phyloP scores from a whole-genome alignment of 1,140 invertebrate species.

The Gryllus bimaculatus region DNA sequence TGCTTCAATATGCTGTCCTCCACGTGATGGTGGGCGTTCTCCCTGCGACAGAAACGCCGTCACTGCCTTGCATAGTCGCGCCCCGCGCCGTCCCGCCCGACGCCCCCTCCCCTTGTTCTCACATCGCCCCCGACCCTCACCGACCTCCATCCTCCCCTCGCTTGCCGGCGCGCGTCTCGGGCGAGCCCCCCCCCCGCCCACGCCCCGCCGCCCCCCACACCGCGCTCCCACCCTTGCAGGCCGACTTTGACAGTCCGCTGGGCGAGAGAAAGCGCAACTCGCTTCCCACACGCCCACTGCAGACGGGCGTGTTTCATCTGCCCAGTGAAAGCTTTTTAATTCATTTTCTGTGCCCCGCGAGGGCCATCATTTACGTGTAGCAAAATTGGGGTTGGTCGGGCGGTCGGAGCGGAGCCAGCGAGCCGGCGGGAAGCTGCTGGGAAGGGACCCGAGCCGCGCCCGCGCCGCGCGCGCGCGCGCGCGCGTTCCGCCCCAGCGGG shows the following conservation, averaged over 20 bases:
- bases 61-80: background rate
- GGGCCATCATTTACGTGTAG: too few relatives aligned
- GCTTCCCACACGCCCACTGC: too few relatives aligned
- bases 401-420: too few relatives aligned
- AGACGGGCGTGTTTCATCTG: too few relatives aligned
- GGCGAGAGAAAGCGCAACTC: background rate
- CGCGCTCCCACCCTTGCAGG: background rate
- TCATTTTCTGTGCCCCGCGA: too few relatives aligned
- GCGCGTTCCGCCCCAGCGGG: too few relatives aligned
- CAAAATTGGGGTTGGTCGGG: too few relatives aligned
- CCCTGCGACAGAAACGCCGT: conserved; percentile 22
- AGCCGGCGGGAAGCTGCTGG: too few relatives aligned
- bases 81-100: background rate
- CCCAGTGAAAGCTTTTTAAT: too few relatives aligned
- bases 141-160: background rate
- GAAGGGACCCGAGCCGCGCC: too few relatives aligned
- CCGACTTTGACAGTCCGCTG: background rate
- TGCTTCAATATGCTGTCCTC: conserved; percentile 51
- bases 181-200: background rate
- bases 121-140: background rate
- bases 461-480: too few relatives aligned
- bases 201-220: background rate
- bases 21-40: conserved; percentile 53
- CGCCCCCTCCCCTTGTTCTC: background rate
- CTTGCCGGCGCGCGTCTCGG: background rate